Percentiles rank a stretch among this genome's conserved stretches.
Evolutionary conservation across 2,797 vertebrate genomes (phyloP).

Genomic region (Lemur catta): DNA sequence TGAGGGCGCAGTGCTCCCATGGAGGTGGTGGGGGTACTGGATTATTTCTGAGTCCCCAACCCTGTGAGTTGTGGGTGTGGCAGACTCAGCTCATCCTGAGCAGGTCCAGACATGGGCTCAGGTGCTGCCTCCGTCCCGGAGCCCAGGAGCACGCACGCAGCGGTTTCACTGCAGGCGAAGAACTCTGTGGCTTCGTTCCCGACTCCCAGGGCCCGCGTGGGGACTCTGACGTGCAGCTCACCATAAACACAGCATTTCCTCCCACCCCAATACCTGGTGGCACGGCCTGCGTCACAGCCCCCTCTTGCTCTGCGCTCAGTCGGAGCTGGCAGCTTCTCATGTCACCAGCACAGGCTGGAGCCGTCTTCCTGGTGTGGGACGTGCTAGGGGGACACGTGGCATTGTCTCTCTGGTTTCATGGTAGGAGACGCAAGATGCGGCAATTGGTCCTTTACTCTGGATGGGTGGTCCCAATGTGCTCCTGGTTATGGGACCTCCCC

Average conservation of each 20-base stretch:
- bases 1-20: fast-evolving
- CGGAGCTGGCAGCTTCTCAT: neutral
- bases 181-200: neutral
- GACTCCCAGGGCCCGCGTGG: fast-evolving
- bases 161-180: neutral
- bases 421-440: neutral
- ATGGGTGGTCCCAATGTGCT: neutral
- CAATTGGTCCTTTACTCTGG: neutral
- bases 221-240: neutral
- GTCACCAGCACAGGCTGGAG: neutral
- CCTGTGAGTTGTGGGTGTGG: neutral
- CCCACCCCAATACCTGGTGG: neutral
- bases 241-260: fast-evolving
- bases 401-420: neutral
- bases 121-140: fast-evolving
- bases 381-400: neutral
- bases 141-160: neutral
- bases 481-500: neutral
- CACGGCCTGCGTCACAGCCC: neutral
- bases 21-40: neutral
- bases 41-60: neutral
- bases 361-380: neutral
- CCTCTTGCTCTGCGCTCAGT: neutral
- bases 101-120: too few species aligned
- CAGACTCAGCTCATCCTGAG: neutral